phyloP scores from a whole-genome alignment of 1,140 invertebrate genomes.

The Platyscapa corneri region DNA sequence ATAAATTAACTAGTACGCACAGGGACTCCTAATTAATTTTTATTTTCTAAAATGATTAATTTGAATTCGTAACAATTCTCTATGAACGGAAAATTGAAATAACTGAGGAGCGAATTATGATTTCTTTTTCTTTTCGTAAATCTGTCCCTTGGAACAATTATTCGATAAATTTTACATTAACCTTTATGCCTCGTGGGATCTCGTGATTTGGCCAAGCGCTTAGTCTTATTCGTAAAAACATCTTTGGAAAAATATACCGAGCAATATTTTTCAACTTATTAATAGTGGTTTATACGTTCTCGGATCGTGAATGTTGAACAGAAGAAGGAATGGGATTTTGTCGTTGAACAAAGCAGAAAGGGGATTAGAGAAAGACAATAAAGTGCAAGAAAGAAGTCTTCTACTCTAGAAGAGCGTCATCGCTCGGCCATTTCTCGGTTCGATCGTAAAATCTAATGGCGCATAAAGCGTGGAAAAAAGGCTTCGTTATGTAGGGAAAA shows the following conservation, averaged over 20 bases:
- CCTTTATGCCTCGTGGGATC: neutral
- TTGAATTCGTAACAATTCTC: too few species aligned
- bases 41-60: neutral
- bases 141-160: neutral
- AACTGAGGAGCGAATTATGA: too few species aligned
- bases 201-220: neutral
- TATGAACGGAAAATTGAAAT: too few species aligned
- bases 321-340: constrained; percentile 18
- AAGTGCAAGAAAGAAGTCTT: constrained; percentile 40
- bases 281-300: constrained; percentile 18
- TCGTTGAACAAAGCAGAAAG: constrained; percentile 12
- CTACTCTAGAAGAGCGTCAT: constrained; percentile 53
- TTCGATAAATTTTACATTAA: neutral
- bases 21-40: neutral
- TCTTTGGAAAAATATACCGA: neutral
- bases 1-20: neutral
- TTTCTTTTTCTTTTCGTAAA: too few species aligned
- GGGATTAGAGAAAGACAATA: constrained; percentile 39
- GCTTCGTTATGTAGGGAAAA: constrained; percentile 65
- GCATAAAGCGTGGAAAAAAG: constrained; percentile 71
- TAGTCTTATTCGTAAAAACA: neutral
- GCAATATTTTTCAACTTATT: neutral
- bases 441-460: constrained; percentile 73
- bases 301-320: constrained; percentile 40
- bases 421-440: constrained; percentile 68